Evolutionary conservation across 2,113 vertebrate species (phyloP).

Genomic region (Calyptomena viridis): DNA sequence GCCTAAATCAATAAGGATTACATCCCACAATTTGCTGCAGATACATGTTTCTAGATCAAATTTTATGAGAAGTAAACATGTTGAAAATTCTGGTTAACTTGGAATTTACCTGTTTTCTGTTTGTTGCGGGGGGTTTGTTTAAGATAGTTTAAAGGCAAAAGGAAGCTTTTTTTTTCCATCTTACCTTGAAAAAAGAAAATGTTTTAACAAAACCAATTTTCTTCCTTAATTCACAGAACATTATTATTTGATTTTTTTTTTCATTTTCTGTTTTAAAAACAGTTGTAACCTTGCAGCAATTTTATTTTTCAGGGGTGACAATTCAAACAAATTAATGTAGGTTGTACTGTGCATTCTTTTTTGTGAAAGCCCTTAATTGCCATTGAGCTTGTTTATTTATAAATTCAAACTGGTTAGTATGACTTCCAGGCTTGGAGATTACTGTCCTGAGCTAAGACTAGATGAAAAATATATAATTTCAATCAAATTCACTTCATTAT

Average conservation of each 20-base stretch:
- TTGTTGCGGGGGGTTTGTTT: neutral
- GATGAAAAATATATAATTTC: neutral
- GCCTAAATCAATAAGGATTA: neutral
- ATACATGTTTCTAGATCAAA: fast-evolving
- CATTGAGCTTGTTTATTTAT: neutral
- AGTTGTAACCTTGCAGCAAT: neutral
- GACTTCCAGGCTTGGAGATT: constrained; percentile 16
- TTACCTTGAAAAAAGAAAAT: neutral
- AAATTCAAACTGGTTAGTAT: constrained; percentile 57
- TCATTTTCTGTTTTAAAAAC: neutral
- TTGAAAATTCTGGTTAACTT: neutral
- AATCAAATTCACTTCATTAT: neutral
- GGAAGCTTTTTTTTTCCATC: neutral
- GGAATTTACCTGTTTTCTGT: neutral
- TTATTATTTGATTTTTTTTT: neutral
- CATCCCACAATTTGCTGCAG: neutral
- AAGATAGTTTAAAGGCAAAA: neutral
- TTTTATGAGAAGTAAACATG: neutral
- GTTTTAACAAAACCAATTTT: neutral
- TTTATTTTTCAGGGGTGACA: neutral
- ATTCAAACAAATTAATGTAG: neutral
- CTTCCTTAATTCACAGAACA: neutral
- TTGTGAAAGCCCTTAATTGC: neutral
- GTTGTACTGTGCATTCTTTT: neutral
- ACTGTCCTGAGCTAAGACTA: neutral